Percentiles rank a stretch among this genome's conserved stretches.
These are phyloP conservation scores for Dolomedes plantarius DNA, from an alignment of 2,888 invertebrate species.

Conservation along the genomic window DNA sequence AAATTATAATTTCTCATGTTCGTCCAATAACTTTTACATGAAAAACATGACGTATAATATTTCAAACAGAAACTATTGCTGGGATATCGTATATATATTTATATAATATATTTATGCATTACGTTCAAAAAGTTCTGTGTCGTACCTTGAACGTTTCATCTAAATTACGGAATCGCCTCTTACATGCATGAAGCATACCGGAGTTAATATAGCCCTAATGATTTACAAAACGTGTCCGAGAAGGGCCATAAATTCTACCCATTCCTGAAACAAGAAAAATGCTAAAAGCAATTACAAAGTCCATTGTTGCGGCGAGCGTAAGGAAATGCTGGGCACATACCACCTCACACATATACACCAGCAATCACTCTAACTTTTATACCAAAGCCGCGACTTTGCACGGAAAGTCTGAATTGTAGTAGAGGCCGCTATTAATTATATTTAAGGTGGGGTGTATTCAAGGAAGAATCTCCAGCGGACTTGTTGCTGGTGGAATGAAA, in stretches of 20 bases:
- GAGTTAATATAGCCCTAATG: neutral
- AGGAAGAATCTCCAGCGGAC: neutral
- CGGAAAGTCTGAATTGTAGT: neutral
- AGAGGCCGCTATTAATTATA: neutral
- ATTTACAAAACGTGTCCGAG: neutral
- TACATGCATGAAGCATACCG: too few species aligned
- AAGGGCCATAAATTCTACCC: neutral
- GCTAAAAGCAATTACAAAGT: neutral
- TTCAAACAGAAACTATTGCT: too few species aligned
- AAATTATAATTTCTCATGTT: too few species aligned
- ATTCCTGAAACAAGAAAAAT: neutral
- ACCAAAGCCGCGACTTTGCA: neutral
- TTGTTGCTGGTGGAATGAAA: conserved; percentile 4
- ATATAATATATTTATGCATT: too few species aligned
- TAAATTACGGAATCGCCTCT: too few species aligned
- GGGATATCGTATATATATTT: too few species aligned
- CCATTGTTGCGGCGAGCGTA: neutral
- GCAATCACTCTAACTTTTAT: neutral
- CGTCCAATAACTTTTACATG: too few species aligned
- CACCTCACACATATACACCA: too few species aligned
- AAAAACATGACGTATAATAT: too few species aligned
- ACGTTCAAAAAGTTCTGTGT: too few species aligned
- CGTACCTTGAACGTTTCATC: too few species aligned
- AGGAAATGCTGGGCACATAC: neutral
- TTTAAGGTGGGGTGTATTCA: conserved; percentile 5